Conservation (phyloP, 1,140 invertebrate genomes). For the Lepidostoma basale region DNA sequence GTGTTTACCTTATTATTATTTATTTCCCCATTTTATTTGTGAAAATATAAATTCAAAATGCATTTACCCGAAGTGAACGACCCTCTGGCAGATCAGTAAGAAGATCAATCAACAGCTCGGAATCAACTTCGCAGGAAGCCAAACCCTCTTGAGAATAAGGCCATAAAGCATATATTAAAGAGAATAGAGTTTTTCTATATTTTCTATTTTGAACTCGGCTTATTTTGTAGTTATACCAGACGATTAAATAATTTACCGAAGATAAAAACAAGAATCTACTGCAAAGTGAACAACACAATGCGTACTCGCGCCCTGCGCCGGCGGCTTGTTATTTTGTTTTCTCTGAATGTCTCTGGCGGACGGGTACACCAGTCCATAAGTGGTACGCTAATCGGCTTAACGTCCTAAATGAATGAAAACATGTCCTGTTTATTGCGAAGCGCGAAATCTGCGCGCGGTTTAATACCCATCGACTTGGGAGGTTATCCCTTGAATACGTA, state of each 20-base stretch:
- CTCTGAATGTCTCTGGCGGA: background rate
- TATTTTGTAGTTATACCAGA: too few relatives aligned
- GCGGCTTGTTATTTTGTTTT: background rate
- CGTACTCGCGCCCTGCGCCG: background rate
- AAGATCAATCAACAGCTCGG: too few relatives aligned
- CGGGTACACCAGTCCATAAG: background rate
- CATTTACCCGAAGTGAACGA: too few relatives aligned
- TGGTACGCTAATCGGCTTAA: conserved; percentile 12
- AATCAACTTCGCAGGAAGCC: too few relatives aligned
- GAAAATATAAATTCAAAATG: too few relatives aligned
- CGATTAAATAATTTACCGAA: background rate
- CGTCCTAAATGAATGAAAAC: background rate
- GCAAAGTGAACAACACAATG: background rate
- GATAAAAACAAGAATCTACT: background rate
- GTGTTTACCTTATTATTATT: background rate
- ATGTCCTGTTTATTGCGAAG: background rate
- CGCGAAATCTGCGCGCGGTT: background rate
- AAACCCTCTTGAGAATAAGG: too few relatives aligned
- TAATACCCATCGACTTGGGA: background rate
- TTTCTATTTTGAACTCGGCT: too few relatives aligned
- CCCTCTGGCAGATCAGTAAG: too few relatives aligned
- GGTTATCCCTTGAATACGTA: conserved; percentile 18
- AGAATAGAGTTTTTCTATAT: too few relatives aligned
- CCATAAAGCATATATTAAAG: too few relatives aligned
- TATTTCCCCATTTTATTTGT: background rate